These are phyloP conservation scores for Platycheirus albimanus DNA, from an alignment of 2,888 invertebrate genomes.

Conservation along the genomic window DNA sequence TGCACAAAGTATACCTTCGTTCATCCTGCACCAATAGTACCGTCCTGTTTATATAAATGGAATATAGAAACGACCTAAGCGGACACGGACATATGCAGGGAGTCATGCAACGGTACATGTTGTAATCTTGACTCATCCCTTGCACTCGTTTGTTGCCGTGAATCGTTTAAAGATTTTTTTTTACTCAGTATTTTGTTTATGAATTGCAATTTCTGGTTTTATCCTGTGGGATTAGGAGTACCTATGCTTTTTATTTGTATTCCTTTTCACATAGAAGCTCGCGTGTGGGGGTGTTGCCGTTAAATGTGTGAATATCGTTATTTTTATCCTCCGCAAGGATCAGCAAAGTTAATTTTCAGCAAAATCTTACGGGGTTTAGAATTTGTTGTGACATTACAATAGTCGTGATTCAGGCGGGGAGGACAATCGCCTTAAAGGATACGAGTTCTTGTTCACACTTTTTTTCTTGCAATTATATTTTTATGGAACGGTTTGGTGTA, in stretches of 20 bases:
- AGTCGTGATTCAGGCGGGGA: constrained; percentile 2
- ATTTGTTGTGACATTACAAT: constrained; percentile 7
- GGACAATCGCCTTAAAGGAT: constrained; percentile 20
- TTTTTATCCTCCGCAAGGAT: constrained; percentile 30
- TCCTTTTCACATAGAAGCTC: constrained; percentile 16
- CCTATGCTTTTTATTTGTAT: constrained; percentile 27
- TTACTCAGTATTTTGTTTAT: constrained; percentile 23
- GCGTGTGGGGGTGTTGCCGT: constrained; percentile 41
- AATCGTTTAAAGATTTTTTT: constrained; percentile 56
- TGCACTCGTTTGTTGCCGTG: constrained; percentile 27
- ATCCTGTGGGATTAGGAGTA: constrained; percentile 40
- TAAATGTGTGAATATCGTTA: constrained; percentile 46
- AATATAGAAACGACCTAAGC: constrained; percentile 17
- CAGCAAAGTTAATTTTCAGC: constrained; percentile 51
- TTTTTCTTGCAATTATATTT: not conserved
- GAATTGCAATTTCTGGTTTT: constrained; percentile 45
- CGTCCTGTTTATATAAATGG: constrained; percentile 3
- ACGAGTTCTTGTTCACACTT: constrained; percentile 54
- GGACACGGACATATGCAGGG: constrained; percentile 37
- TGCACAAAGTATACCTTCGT: constrained; percentile 37
- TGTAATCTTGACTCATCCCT: constrained; percentile 65
- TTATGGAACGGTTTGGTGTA: constrained; percentile 26
- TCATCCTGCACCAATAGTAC: constrained; percentile 54
- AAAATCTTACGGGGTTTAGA: constrained; percentile 4
- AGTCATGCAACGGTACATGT: constrained; percentile 65